Base-by-base conservation (phyloP, 2,888 invertebrate species). In the Spialia ferax region DNA sequence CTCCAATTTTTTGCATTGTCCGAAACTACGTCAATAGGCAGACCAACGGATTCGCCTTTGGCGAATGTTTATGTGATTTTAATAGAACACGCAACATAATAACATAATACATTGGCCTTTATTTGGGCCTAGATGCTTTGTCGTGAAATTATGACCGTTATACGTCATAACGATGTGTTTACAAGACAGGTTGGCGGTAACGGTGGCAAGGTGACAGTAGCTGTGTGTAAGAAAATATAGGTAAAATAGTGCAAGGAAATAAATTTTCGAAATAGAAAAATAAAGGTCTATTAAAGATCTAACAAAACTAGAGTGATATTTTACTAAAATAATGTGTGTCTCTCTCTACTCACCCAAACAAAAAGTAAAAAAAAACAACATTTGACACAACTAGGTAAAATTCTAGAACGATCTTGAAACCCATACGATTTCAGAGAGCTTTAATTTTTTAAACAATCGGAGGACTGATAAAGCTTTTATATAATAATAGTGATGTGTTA, bases 1-100 rank as follows among this genome's bases (percentile, higher is more conserved):
- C 91, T 92, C 92, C 78, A 91, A 89, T 91, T 93, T 91, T 93
- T 93, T 91, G 92, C 93, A 90, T 93, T 93, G 93, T 92, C 92
- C 92, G 75, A 86, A 45, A 74, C 74, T 70, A 74, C 79, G 75
- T 82, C 71, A 79, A 79, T 77, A 75, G 82, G 72, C 81, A 75
- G 82, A 72, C 81, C 75, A 85, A 88, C 85, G 82, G 83, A 88
- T 85, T 88, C 81, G 91, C 91, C 89, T 83, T 85, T 85, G 86
- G 92, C 91, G 79, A 84, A 83, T 86, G 82, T 82, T 87, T 87
- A 86, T 88, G 75, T 83, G 86, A 84, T 84, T 87, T 87, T 88
- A 87, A 90, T 90, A 85, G 82, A 82, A 82, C 76, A 74, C 55
- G 68, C 48, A 65, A 74, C 75, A 85, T 84, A 87, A 89, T 85